Conservation (phyloP, 2,888 invertebrate genomes). For the Drosophila picticornis region DNA sequence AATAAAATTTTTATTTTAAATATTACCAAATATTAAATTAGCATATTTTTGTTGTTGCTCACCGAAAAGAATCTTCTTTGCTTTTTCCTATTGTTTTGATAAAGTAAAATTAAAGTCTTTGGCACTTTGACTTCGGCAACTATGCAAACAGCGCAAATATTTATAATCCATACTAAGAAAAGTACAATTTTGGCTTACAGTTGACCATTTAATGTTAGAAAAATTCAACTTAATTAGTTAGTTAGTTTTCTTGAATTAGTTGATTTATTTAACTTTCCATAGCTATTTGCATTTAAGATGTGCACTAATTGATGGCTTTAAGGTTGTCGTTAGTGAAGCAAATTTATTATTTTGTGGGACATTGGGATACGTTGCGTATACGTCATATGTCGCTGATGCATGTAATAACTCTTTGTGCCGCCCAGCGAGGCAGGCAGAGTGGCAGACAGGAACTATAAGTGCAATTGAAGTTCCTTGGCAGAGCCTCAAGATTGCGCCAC, state of each 20-base stretch:
- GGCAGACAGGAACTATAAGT: constrained; percentile 60
- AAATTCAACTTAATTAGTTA: neutral
- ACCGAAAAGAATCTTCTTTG: neutral
- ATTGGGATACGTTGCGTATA: constrained; percentile 54
- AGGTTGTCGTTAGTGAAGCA: constrained; percentile 27
- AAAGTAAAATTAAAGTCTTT: neutral
- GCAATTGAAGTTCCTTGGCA: constrained; percentile 75
- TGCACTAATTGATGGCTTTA: constrained; percentile 52
- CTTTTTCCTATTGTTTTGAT: neutral
- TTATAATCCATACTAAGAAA: neutral
- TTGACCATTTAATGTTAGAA: too few species aligned
- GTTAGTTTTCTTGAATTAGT: neutral
- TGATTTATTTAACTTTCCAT: neutral
- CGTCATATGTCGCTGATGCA: constrained; percentile 52
- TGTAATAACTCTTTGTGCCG: constrained; percentile 57
- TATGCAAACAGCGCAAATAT: neutral
- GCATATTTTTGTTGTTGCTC: neutral
- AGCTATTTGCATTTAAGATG: constrained; percentile 22
- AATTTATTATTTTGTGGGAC: constrained; percentile 1
- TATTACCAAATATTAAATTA: too few species aligned
- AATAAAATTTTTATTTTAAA: neutral
- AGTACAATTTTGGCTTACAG: neutral
- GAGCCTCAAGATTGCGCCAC: constrained; percentile 71
- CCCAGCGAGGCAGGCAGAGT: constrained; percentile 2
- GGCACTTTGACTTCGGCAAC: neutral